phyloP scores from a whole-genome alignment of 2,113 vertebrate genomes.

The Nycticebus coucang region DNA sequence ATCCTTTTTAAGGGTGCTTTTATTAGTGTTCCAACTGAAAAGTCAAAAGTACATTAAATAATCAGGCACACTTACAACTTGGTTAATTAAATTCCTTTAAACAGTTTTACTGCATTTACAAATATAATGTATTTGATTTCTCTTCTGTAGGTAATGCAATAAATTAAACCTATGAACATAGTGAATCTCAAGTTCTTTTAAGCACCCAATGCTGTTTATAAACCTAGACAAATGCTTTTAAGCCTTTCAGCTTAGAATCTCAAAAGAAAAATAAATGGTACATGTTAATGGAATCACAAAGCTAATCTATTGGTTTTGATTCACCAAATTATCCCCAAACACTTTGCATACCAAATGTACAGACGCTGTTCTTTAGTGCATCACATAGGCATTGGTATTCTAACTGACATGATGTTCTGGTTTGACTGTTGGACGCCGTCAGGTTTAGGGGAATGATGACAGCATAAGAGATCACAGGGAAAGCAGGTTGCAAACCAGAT shows the following conservation, averaged over 20 bases:
- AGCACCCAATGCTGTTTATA: slow-evolving; percentile 33
- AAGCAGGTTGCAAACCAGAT: neutral
- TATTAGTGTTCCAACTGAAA: slow-evolving; percentile 33
- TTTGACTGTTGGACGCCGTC: neutral
- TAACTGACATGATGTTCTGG: neutral
- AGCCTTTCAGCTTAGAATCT: slow-evolving; percentile 53
- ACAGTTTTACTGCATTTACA: slow-evolving; percentile 70
- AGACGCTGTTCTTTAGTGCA: neutral
- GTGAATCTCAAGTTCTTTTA: slow-evolving; percentile 58
- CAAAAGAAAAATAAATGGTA: slow-evolving; percentile 35
- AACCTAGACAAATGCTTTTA: slow-evolving; percentile 42
- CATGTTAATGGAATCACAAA: neutral
- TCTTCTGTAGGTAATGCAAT: slow-evolving; percentile 47
- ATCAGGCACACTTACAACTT: slow-evolving; percentile 58
- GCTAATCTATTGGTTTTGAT: neutral
- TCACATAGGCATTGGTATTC: neutral
- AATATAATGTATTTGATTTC: slow-evolving; percentile 64
- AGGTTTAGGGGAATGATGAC: too few species aligned
- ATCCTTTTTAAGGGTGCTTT: slow-evolving; percentile 20
- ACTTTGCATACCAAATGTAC: neutral
- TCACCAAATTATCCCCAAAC: neutral
- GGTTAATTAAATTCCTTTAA: slow-evolving; percentile 75
- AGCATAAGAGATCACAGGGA: neutral
- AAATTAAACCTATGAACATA: slow-evolving; percentile 64
- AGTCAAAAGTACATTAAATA: slow-evolving; percentile 59